phyloP scores from a whole-genome alignment of 2,888 invertebrate genomes.

The Pasiphila rectangulata region DNA sequence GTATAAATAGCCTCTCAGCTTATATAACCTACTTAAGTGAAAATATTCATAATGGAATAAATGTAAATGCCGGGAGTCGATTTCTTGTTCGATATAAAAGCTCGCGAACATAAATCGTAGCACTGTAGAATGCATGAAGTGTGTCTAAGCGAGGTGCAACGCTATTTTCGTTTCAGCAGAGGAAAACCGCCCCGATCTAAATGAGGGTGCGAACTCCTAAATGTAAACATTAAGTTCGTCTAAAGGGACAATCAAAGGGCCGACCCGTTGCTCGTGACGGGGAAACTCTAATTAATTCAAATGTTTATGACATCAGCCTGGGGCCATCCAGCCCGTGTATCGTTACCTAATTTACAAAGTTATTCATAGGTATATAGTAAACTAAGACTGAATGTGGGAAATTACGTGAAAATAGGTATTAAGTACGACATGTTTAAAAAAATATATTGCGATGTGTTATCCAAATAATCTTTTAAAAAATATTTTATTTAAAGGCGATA shows the following conservation, averaged over 20 bases:
- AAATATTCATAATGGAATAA: too few relatives aligned
- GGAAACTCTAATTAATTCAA: conserved; percentile 58
- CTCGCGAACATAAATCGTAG: background rate
- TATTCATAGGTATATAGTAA: conserved; percentile 2
- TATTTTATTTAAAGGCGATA: too few relatives aligned
- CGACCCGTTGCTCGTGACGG: conserved; percentile 42
- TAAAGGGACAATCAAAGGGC: conserved; percentile 54
- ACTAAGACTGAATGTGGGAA: background rate
- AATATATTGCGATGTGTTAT: too few relatives aligned
- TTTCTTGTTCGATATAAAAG: too few relatives aligned
- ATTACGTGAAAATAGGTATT: too few relatives aligned
- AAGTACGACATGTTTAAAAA: too few relatives aligned
- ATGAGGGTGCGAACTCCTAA: conserved; percentile 50
- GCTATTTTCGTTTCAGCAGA: conserved; percentile 4
- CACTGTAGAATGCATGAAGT: too few relatives aligned
- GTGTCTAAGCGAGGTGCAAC: too few relatives aligned
- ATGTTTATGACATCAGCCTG: conserved; percentile 55
- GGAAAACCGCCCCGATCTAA: conserved; percentile 23
- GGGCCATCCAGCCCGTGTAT: conserved; percentile 34
- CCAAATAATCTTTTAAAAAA: too few relatives aligned
- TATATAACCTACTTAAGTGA: too few relatives aligned
- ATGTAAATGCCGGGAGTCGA: too few relatives aligned
- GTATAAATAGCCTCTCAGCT: too few relatives aligned
- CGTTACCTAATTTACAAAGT: conserved; percentile 33
- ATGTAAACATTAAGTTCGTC: conserved; percentile 58